Base-by-base conservation (phyloP, 2,888 invertebrate species). In the Podabrus alpinus region DNA sequence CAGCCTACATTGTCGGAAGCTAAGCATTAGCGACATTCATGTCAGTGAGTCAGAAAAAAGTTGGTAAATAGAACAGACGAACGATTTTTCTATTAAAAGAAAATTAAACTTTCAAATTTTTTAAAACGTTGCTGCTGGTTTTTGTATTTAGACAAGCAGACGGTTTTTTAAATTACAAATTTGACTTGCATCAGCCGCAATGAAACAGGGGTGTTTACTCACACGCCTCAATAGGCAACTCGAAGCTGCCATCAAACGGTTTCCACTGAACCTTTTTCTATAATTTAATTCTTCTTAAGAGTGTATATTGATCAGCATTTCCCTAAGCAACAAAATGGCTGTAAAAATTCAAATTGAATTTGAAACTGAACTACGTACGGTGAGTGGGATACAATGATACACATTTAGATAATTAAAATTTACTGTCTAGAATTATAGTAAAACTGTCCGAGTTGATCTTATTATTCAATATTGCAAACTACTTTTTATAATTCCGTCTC, bases 11-110 rank as follows among this genome's bases (percentile, higher is more conserved):
- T 59, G 15, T 64, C 62, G 70, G 70, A 71, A 71, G 45, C 64
- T 21, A 70, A 71, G 64, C 62, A 71, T 71, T 71, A 66, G 70
- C 66, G 64, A 45, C 70, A 64, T 61, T 61, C 70, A 19, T 16
- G 25, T 45, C 70, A 10, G 61, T 69, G 70, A 71, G 70, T 62
- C 70, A 66, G 64, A 69, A 21, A 29, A 21, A 69, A 60, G 10
- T 67, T 67, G 67, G 24, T 64, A 19, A 64, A 64, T 45, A 45
- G n/a, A 45, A 7, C 45, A 45, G 45, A 45, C 45, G 2, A 45
- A n/a, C 45, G 45, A 45, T 45, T 45, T 45, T 45, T 45, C 45
- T 45, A 45, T 45, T 45, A 45, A 45, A 45, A 45, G 45, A 45
- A 45, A 45, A 45, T 45, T 45, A 45, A 45, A 45, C 45, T 45